Percentiles rank a stretch among this genome's conserved stretches.
phyloP scores from a whole-genome alignment of 2,113 vertebrate genomes.

The Salvator merianae region DNA sequence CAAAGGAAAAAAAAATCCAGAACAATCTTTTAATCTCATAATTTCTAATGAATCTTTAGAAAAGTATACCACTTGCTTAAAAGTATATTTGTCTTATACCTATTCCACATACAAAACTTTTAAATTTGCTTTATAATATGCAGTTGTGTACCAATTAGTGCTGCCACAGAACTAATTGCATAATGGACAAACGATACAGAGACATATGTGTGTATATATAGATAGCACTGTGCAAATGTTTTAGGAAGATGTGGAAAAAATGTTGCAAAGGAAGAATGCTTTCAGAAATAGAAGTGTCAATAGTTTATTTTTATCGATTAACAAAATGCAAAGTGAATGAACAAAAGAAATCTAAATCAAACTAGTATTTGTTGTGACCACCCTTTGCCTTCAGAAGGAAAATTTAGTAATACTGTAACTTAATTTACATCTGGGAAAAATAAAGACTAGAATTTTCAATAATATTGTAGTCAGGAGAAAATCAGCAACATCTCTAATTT shows the following conservation, averaged over 20 bases:
- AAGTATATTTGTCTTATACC: background rate
- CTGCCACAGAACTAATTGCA: background rate
- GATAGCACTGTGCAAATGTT: too few species aligned
- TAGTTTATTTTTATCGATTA: too few species aligned
- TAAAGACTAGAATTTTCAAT: background rate
- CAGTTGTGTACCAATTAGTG: background rate
- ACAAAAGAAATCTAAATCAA: too few species aligned
- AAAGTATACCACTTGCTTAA: background rate
- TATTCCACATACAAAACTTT: background rate
- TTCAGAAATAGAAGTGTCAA: too few species aligned
- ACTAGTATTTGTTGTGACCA: too few species aligned
- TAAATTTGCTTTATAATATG: background rate
- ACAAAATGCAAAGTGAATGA: too few species aligned
- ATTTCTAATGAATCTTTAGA: background rate
- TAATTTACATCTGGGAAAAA: background rate
- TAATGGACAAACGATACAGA: too few species aligned
- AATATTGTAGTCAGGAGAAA: background rate
- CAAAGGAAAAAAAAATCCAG: background rate
- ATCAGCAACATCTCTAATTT: background rate
- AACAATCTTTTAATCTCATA: background rate
- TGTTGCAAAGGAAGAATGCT: too few species aligned
- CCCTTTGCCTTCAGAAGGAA: background rate
- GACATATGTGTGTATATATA: too few species aligned
- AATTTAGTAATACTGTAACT: background rate
- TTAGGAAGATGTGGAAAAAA: too few species aligned